Percentiles rank a stretch among this genome's conserved stretches.
Conservation (phyloP, 2,888 invertebrate species). For the Folsomia manolachei region DNA sequence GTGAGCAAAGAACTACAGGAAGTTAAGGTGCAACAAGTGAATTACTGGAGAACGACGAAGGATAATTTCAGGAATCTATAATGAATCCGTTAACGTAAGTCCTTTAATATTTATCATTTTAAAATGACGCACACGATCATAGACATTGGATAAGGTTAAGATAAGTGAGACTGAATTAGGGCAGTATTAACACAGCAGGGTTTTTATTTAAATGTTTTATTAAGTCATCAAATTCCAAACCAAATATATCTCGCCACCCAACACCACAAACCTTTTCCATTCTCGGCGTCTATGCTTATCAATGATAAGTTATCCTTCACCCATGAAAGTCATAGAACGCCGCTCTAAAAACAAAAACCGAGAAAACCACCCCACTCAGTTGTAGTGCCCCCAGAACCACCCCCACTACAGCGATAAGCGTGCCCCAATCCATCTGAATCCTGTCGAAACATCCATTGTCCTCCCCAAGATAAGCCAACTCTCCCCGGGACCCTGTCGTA, state of each 20-base stretch:
- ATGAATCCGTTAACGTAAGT: slow-evolving; percentile 37
- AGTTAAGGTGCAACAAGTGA: no score
- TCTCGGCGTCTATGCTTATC: background rate
- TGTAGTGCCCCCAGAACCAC: slow-evolving; percentile 19
- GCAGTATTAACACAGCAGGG: background rate
- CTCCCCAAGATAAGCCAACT: slow-evolving; percentile 11
- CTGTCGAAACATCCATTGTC: slow-evolving; percentile 22
- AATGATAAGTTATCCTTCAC: background rate
- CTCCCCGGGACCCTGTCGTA: background rate
- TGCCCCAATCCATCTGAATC: slow-evolving; percentile 3
- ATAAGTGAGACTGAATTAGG: no score
- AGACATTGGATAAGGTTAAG: background rate
- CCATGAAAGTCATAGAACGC: background rate
- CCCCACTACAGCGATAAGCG: background rate
- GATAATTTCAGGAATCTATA: no score
- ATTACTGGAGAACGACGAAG: no score
- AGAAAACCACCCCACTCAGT: slow-evolving; percentile 17
- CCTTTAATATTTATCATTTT: background rate
- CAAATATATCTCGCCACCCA: background rate
- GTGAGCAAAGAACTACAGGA: no score
- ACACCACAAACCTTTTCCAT: no score
- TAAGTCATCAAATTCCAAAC: background rate
- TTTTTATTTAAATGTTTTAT: background rate
- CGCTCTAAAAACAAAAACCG: slow-evolving; percentile 21
- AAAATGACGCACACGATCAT: background rate